These are phyloP conservation scores for Helostoma temminkii DNA, from an alignment of 2,797 vertebrate species.

Conservation along the genomic window DNA sequence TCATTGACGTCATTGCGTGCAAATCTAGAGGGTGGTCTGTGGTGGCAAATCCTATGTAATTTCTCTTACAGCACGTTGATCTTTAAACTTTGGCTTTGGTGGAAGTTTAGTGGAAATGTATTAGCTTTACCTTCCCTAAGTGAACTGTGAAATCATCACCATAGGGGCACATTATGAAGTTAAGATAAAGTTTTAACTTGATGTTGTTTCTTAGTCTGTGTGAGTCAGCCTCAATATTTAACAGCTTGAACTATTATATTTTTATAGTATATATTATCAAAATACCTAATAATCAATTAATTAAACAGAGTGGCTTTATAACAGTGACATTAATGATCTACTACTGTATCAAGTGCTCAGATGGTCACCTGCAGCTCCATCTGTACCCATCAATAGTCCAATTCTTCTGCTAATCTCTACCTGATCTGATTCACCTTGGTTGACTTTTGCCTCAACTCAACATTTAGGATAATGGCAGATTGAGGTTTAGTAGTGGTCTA, in stretches of 20 bases:
- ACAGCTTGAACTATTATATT: background rate
- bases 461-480: slow-evolving; percentile 38
- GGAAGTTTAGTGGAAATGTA: slow-evolving; percentile 17
- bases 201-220: background rate
- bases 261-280: background rate
- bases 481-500: slow-evolving; percentile 53
- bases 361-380: slow-evolving; percentile 48
- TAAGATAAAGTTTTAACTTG: background rate
- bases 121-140: slow-evolving; percentile 20
- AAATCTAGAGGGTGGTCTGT: slow-evolving; percentile 52
- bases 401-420: slow-evolving; percentile 25
- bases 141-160: slow-evolving; percentile 25
- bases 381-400: slow-evolving; percentile 35
- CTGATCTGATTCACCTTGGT: slow-evolving; percentile 59
- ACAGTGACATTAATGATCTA: slow-evolving; percentile 7
- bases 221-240: background rate
- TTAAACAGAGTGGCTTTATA: background rate
- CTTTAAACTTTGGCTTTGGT: slow-evolving; percentile 39
- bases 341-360: slow-evolving; percentile 22
- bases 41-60: slow-evolving; percentile 53
- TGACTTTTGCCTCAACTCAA: slow-evolving; percentile 46
- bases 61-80: slow-evolving; percentile 52
- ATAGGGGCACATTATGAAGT: slow-evolving; percentile 3
- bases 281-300: background rate
- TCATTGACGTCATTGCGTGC: slow-evolving; percentile 52